Evolutionary conservation across 2,797 vertebrate species (phyloP), one percentile per base, ranked within the genome.

Genomic region (Sebastes diploproa): DNA sequence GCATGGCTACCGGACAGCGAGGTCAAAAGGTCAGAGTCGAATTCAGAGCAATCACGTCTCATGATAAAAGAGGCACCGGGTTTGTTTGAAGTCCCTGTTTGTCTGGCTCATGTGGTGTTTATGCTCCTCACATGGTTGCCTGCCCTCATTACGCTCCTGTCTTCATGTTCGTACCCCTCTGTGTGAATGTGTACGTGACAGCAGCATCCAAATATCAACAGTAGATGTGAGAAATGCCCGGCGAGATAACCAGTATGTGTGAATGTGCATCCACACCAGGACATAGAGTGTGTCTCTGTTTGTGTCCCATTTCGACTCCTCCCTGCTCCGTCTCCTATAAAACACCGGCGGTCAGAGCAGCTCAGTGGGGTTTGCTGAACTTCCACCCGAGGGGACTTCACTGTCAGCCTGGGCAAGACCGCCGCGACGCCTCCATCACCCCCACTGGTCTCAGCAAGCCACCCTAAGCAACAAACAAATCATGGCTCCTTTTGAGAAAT

Each of bases 401-500:
- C 63, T 6, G 88, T 93, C 94, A 93, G 88, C 88, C 93, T 16
- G 83, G 89, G 86, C 38, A 27, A 87, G 78, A 88, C 82, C 67
- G 22, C 42, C 42, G 42, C 16, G 42, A 7, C 58, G 5, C 20
- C 52, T 22, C 85, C 86, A 90, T 83, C 82, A 79, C 55, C 82
- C 46, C 66, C 29, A 5, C 29, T 22, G 52, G 77, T 79, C 83
- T 69, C 62, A 27, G 71, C 70, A 83, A 91, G 82, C 85, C 36
- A 2, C 72, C 86, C 80, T 18, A 23, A 86, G 27, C 54, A 77
- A 71, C 66, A 66, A 87, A 78, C 36, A 94, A 67, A 86, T 77
- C 54, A 97, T 97, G 96, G 93, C 96, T 86, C 96, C 96, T 67
- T 95, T 92, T 75, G 95, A 96, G 88, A 96, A 94, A 91, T 96